A percentile compares a stretch with the other conserved stretches of the same genome.
phyloP scores from a whole-genome alignment of 2,113 vertebrate species.

The Vicugna pacos region DNA sequence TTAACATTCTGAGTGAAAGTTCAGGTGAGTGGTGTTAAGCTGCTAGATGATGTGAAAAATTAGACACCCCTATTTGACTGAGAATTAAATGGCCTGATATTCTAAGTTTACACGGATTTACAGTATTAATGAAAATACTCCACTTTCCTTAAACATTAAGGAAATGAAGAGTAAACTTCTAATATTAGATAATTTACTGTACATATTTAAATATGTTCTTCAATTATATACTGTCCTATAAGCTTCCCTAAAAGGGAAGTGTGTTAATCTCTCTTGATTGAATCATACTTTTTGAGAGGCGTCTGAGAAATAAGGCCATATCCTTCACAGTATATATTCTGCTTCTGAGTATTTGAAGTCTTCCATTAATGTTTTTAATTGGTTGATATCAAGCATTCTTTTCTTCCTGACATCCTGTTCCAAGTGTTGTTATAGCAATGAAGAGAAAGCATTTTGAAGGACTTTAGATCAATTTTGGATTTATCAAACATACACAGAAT shows the following conservation, averaged over 20 bases:
- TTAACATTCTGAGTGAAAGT: constrained; percentile 35
- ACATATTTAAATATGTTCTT: background rate
- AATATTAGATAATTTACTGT: background rate
- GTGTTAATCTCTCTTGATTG: background rate
- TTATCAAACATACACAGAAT: background rate
- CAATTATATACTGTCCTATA: background rate
- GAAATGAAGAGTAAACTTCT: background rate
- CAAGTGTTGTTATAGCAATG: background rate
- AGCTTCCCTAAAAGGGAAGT: background rate
- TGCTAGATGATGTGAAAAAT: constrained; percentile 38
- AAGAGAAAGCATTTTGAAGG: background rate
- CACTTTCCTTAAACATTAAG: background rate
- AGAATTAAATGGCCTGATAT: constrained; percentile 3
- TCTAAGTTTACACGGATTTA: background rate
- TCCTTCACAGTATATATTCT: background rate
- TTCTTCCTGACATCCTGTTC: background rate
- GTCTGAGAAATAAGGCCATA: background rate
- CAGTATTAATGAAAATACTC: background rate
- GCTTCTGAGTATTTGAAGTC: background rate
- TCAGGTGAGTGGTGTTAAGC: constrained; percentile 40
- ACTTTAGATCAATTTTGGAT: background rate
- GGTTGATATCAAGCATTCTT: background rate
- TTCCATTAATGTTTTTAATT: background rate
- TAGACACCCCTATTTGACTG: background rate
- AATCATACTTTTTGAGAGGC: background rate